These are phyloP conservation scores for Cylindroiulus punctatus DNA, from an alignment of 2,888 invertebrate genomes.

Conservation along the genomic window DNA sequence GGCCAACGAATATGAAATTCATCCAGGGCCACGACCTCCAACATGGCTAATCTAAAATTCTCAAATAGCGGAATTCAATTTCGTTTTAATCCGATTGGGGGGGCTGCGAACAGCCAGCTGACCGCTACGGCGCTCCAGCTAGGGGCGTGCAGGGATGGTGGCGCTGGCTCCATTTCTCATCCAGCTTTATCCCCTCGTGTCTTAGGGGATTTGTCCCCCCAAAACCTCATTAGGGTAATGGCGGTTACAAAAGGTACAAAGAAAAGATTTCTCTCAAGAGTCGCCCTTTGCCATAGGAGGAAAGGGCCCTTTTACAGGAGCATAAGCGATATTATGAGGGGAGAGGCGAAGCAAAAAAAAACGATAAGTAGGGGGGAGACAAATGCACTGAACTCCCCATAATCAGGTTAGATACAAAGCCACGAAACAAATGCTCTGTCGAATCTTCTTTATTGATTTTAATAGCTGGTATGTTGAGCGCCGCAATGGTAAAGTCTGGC, in stretches of 20 bases:
- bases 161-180: conserved; percentile 6
- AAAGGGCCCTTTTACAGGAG: conserved; percentile 36
- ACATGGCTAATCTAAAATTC: conserved; percentile 27
- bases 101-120: background rate
- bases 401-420: conserved; percentile 51
- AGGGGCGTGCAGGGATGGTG: background rate
- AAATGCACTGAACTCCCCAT: conserved; percentile 39
- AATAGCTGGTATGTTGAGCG: background rate
- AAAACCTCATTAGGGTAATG: conserved; percentile 52
- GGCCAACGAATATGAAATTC: background rate
- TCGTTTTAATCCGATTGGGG: conserved; percentile 15
- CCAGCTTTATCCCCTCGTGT: background rate
- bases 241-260: conserved; percentile 47
- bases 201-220: conserved; percentile 51
- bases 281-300: background rate
- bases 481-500: background rate
- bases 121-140: background rate
- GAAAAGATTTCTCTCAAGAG: conserved; percentile 51
- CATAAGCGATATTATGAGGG: conserved; percentile 35
- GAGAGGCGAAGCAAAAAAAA: conserved; percentile 21
- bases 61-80: conserved; percentile 35
- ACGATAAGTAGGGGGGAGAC: conserved; percentile 8
- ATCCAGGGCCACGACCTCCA: background rate
- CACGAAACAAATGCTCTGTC: conserved; percentile 51
- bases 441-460: conserved; percentile 39